Evolutionary conservation across 2,888 invertebrate species (phyloP), one percentile per base, ranked within the genome.

Genomic region (Acanthosepion pharaonis): DNA sequence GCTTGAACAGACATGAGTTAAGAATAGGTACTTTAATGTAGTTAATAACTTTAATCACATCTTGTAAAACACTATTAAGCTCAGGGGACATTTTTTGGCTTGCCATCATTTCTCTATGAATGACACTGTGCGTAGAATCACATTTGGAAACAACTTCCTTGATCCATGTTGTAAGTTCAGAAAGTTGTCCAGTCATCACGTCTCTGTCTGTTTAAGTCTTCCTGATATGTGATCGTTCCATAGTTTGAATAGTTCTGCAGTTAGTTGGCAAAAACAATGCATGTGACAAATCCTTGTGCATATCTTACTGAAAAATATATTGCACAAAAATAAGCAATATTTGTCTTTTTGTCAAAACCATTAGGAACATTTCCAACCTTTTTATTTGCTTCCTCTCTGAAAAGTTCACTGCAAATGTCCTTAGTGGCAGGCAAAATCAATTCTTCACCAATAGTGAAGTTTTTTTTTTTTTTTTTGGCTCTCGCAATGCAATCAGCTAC

Each of bases 101-200:
- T 48, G 92, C 33, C 92, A 92, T n/a, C 49, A 92, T 92, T 92
- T 92, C 48, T 92, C 92, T n/a, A 25, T 92, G 92, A 48, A 92
- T 92, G 92, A 51, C 33, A 11, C 20, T n/a, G 92, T n/a, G 92
- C 20, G 48, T 92, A 92, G 92, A 92, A 5, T 15, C 92, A 92
- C 33, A 42, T 51, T 92, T 23, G 49, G 92, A 49, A 42, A 33
- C 92, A 18, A 92, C 20, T 92, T 92, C 49, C 49, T 92, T 92
- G 15, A 92, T 49, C 33, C 92, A n/a, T 33, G 92, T 92, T 48
- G 9, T 25, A 23, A 92, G 49, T 6, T 9, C 92, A 92, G 92
- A 92, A 33, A 92, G 92, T 9, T 42, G 15, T 49, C 92, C 9
- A 15, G 9, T 92, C 92, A 92, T 51, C 1, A 8, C 33, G 11